Percentiles rank a stretch among this genome's conserved stretches.
These are phyloP conservation scores for Brachionus asplanchnoidis DNA, from an alignment of 1,140 invertebrate species.

Conservation along the genomic window DNA sequence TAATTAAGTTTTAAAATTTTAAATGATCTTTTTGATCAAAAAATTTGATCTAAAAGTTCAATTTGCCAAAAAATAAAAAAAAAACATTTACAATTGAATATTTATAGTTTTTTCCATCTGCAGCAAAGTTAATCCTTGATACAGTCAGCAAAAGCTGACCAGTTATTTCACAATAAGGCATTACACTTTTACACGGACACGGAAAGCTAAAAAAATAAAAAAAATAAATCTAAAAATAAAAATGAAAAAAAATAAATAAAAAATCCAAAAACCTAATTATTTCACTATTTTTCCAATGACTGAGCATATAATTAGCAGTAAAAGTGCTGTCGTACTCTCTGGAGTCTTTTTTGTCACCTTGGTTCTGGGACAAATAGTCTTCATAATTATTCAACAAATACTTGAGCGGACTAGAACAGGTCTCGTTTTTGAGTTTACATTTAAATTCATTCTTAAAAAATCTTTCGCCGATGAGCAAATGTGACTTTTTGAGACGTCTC, in stretches of 20 bases:
- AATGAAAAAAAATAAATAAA: conserved; percentile 34
- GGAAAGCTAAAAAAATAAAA: too few species aligned
- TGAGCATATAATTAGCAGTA: conserved; percentile 63
- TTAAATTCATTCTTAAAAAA: conserved; percentile 57
- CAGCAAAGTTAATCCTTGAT: too few species aligned
- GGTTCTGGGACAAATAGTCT: not conserved
- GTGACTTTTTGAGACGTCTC: conserved; percentile 70
- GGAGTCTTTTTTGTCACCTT: not conserved
- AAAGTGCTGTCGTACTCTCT: not conserved
- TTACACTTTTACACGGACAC: too few species aligned
- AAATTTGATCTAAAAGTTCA: too few species aligned
- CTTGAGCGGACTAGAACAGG: conserved; percentile 54
- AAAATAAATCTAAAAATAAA: too few species aligned
- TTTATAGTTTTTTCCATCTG: too few species aligned
- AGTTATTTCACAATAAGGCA: too few species aligned
- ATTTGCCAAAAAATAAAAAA: too few species aligned
- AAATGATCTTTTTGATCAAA: too few species aligned
- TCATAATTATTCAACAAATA: conserved; percentile 59
- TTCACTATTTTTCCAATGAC: conserved; percentile 49
- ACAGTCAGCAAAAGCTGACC: too few species aligned
- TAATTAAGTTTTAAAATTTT: too few species aligned
- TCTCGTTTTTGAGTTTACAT: not conserved
- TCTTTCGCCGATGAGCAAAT: conserved; percentile 67
- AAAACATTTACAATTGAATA: too few species aligned
- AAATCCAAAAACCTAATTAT: not conserved